Evolutionary conservation across 2,113 vertebrate genomes (phyloP).

Genomic region (Cettia cetti): DNA sequence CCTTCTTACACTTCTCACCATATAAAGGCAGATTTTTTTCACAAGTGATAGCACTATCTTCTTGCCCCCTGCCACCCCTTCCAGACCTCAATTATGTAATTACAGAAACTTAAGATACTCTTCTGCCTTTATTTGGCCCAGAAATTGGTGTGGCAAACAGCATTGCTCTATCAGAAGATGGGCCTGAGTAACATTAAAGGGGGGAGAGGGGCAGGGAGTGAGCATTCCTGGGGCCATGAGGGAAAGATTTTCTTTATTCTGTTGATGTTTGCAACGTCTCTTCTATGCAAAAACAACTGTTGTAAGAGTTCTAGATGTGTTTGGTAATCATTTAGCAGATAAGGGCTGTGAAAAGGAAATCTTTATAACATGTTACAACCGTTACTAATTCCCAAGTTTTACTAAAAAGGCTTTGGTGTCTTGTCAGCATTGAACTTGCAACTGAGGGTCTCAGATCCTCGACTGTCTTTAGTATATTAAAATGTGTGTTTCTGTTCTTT

Average conservation of each 20-base stretch:
- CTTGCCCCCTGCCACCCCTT: background rate
- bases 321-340: background rate
- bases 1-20: background rate
- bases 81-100: background rate
- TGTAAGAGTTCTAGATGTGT: background rate
- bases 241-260: background rate
- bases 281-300: background rate
- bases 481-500: background rate
- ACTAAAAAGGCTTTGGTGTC: background rate
- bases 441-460: background rate
- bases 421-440: background rate
- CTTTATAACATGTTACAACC: background rate
- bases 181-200: background rate
- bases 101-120: background rate
- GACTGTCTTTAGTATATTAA: background rate
- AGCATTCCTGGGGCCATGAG: background rate
- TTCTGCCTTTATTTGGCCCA: background rate
- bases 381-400: background rate
- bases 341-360: background rate
- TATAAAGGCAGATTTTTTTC: background rate
- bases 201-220: background rate
- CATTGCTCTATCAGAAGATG: background rate
- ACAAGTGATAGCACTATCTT: background rate
- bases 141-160: background rate
- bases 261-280: background rate